Base-by-base conservation (phyloP, 2,113 vertebrate genomes). In the Melanerpes formicivorus region DNA sequence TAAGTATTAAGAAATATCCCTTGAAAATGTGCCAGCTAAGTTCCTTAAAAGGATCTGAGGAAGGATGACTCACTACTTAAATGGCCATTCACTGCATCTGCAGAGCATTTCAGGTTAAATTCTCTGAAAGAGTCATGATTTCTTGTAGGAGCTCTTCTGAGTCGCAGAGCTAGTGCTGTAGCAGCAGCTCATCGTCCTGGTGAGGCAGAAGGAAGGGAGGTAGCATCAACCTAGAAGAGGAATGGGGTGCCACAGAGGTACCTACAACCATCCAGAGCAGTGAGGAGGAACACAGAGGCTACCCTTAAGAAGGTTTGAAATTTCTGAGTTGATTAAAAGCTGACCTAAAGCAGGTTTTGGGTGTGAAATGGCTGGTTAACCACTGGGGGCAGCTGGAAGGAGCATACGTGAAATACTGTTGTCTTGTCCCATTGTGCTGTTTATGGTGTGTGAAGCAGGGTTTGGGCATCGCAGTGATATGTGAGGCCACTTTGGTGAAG, bases 1-100 rank as follows among this genome's bases (percentile, higher is more conserved):
- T 37, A 30, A 42, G 46, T 71, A 44, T 95, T 71, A 75, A 72
- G 95, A 95, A 95, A 93, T 16, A 48, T 0, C 3, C 60, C 76
- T 83, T 74, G 92, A 91, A 67, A 78, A 44, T 3, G 50, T 0
- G 48, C 95, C 95, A 94, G 80, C 73, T 22, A 4, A 5, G 19
- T 15, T 93, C 90, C 90, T 78, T 95, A 95, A 66, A 91, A 93
- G 87, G 91, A 71, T 84, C 78, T 40, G 46, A 66, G 81, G 21
- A 44, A 42, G 55, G 65, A 66, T 95, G 94, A 93, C 7, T 96
- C 91, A 87, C 56, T 50, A 21, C 75, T 90, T 62, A 42, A 87
- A 66, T 64, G 87, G 87, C 78, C 91, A 48, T 82, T 72, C 44
- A 0, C 54, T 52, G 81, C 90, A 22, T 76, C 84, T n/a, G 75